These are phyloP conservation scores for Turritopsis dohrnii DNA, from an alignment of 30 jellyfish, hydroid and myxozoan species.

Conservation along the genomic window DNA sequence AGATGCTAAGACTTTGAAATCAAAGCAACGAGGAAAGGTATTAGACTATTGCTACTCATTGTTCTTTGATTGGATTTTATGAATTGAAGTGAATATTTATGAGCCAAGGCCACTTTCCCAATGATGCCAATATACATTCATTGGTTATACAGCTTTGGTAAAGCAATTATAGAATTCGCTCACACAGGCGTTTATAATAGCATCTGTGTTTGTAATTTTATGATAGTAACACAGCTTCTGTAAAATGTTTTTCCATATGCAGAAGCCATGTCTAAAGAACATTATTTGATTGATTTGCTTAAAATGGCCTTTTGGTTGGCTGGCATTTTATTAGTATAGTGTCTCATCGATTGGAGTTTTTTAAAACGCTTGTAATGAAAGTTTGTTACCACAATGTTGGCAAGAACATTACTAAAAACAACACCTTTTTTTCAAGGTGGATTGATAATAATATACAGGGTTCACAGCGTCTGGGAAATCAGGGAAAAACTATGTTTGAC, in stretches of 20 bases:
- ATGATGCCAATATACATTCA: not conserved
- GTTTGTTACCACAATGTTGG: too few relatives aligned
- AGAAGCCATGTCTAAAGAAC: not conserved
- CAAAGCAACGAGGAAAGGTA: constrained; percentile 99
- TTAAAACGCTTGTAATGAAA: too few relatives aligned
- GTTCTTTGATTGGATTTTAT: not conserved
- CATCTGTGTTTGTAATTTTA: not conserved
- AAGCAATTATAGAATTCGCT: not conserved
- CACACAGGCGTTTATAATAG: not conserved
- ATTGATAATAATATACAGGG: too few relatives aligned
- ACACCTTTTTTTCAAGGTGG: too few relatives aligned
- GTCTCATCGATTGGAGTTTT: too few relatives aligned
- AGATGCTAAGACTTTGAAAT: constrained; percentile 93
- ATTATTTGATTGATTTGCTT: too few relatives aligned
- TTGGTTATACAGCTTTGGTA: not conserved
- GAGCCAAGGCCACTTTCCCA: not conserved
- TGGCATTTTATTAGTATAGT: too few relatives aligned
- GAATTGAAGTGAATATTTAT: not conserved
- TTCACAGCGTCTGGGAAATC: too few relatives aligned
- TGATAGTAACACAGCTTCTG: not conserved
- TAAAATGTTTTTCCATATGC: not conserved
- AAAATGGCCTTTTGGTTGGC: too few relatives aligned
- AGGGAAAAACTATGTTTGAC: too few relatives aligned
- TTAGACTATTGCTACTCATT: not conserved
- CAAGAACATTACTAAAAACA: too few relatives aligned